These are phyloP conservation scores for Nomada lathburiana DNA, from an alignment of 2,888 invertebrate genomes.

Conservation along the genomic window DNA sequence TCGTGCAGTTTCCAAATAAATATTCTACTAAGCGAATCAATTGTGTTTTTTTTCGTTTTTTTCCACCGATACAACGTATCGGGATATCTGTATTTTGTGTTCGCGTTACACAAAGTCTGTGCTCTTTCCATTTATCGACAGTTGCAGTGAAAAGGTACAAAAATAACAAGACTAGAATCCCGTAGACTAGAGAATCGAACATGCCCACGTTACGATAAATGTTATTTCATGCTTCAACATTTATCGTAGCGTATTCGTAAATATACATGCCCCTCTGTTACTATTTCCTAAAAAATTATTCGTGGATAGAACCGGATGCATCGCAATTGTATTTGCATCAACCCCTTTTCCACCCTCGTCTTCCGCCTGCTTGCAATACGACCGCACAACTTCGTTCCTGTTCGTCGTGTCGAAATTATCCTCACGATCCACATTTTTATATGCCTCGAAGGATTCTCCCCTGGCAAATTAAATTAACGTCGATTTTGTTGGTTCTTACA, in stretches of 20 bases:
- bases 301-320: no score
- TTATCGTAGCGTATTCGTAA: no score
- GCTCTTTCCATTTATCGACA: constrained; percentile 34
- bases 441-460: no score
- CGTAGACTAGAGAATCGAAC: constrained; percentile 54
- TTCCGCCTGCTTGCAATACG: no score
- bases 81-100: not conserved
- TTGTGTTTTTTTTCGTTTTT: not conserved
- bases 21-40: constrained; percentile 17
- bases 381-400: no score
- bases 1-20: constrained; percentile 3
- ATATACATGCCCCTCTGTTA: not conserved
- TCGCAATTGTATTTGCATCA: no score
- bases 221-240: no score
- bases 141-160: constrained; percentile 73
- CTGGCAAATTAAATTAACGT: no score
- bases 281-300: not conserved
- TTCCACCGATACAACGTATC: constrained; percentile 6
- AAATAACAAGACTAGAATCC: constrained; percentile 72
- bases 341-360: no score
- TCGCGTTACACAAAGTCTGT: constrained; percentile 27
- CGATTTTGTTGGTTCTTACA: no score
- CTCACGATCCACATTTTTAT: no score
- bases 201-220: constrained; percentile 25
- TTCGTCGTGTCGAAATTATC: no score